Evolutionary conservation across 64 coral and sea anemone genomes (phyloP), one percentile per base, ranked within the genome.

Genomic region (Acropora tenuis): DNA sequence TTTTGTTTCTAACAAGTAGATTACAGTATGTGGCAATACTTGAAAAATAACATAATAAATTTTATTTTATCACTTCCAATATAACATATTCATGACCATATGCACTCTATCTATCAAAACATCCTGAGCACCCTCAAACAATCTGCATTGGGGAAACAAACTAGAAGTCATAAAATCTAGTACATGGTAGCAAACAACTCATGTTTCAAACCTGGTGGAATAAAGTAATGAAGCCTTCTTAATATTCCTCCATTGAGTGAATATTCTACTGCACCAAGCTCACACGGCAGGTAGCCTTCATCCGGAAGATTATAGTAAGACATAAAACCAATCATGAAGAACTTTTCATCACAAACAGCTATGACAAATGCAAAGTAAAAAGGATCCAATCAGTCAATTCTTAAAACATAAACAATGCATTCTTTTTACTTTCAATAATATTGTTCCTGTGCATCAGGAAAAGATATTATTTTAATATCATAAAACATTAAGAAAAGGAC

Each of bases 311-410:
- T 74, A 79, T 94, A 98, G 0, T 93, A 69, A 9, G 94, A 96
- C 97, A 99, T 99, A 18, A 99, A 99, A 0, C 78, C 94, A 89
- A 99, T 82, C 91, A 99, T 91, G 20, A 89, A 90, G 48, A 99
- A 99, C 41, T 82, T 88, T 43, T 99, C 97, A 89, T 99, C 83
- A 91, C 90, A 95, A 0, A 94, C 91, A 90, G 90, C 97, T 99
- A 60, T 5, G 58, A 59, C 2, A 52, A 69, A 74, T 41, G 72
- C 18, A 49, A 15, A 45, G 18, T 12, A 71, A 11, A 58, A 30
- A 42, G 1, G 60, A 1, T 63, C 13, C 1, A 63, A 15, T 63
- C 0, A 30, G 30, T 63, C 16, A 13, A 63, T 0, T 0, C 60
- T 63, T 63, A 13, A 63, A 63, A 63, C 30, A 30, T 30, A 30